phyloP scores from a whole-genome alignment of 2,888 invertebrate species.

The Chymomyza amoena region DNA sequence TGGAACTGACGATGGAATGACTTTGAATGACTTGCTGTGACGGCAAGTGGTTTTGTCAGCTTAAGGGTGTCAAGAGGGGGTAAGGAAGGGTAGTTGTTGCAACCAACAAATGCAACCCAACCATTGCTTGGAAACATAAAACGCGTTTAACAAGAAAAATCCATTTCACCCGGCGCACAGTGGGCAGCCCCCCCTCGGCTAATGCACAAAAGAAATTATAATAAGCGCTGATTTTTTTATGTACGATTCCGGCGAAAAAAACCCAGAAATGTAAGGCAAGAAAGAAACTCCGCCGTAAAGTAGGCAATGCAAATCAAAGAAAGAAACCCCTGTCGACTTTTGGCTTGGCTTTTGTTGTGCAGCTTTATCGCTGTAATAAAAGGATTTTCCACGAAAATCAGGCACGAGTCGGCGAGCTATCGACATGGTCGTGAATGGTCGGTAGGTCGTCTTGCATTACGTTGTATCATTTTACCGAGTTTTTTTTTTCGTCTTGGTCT shows the following conservation, averaged over 20 bases:
- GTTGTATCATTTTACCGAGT: constrained; percentile 56
- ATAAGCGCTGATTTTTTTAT: constrained; percentile 59
- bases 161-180: constrained; percentile 66
- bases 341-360: constrained; percentile 24
- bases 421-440: background rate
- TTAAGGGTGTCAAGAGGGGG: constrained; percentile 1
- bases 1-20: background rate
- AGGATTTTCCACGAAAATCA: constrained; percentile 61
- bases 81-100: background rate
- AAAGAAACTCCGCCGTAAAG: constrained; percentile 52
- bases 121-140: constrained; percentile 30
- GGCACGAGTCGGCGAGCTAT: constrained; percentile 20
- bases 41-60: constrained; percentile 9
- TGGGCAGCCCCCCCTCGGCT: constrained; percentile 46
- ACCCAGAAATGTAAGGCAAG: constrained; percentile 19
- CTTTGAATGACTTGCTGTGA: background rate
- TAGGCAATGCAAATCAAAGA: constrained; percentile 61
- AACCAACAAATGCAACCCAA: constrained; percentile 4
- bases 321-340: background rate
- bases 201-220: constrained; percentile 67
- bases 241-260: constrained; percentile 40
- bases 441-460: constrained; percentile 61
- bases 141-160: constrained; percentile 47
- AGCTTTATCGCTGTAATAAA: constrained; percentile 65
- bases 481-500: constrained; percentile 5